These are phyloP conservation scores for Acestrorhynchus altus DNA, from an alignment of 2,797 vertebrate species.

Conservation along the genomic window DNA sequence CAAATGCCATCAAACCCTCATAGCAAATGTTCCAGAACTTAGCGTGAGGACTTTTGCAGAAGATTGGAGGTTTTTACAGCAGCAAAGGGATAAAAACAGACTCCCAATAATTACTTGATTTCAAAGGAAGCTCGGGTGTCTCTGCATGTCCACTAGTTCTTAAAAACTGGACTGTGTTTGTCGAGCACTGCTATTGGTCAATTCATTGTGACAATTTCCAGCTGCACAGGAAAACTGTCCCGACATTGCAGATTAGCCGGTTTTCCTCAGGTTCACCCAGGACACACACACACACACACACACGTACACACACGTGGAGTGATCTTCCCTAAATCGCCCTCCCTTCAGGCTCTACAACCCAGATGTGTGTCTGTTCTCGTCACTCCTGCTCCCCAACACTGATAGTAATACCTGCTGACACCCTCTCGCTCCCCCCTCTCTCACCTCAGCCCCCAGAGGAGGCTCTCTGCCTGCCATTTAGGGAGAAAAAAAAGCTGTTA, in stretches of 20 bases:
- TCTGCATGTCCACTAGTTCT: no score
- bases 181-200: no score
- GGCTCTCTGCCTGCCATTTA: constrained; percentile 68
- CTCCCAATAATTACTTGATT: no score
- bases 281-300: constrained; percentile 17
- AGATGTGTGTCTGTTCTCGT: constrained; percentile 53
- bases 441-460: constrained; percentile 71
- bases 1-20: no score
- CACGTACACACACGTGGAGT: constrained; percentile 13
- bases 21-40: no score
- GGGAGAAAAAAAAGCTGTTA: constrained; percentile 79
- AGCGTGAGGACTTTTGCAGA: no score
- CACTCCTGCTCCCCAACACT: constrained; percentile 73
- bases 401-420: constrained; percentile 80
- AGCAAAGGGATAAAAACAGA: no score
- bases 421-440: constrained; percentile 61
- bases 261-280: neutral
- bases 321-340: constrained; percentile 43
- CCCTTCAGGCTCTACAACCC: constrained; percentile 44
- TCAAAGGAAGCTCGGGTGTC: no score
- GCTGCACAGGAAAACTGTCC: no score
- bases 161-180: no score
- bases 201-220: no score
- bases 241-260: neutral
- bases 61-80: no score